Conservation (phyloP, 2,797 vertebrate genomes). For the Scyliorhinus canicula region DNA sequence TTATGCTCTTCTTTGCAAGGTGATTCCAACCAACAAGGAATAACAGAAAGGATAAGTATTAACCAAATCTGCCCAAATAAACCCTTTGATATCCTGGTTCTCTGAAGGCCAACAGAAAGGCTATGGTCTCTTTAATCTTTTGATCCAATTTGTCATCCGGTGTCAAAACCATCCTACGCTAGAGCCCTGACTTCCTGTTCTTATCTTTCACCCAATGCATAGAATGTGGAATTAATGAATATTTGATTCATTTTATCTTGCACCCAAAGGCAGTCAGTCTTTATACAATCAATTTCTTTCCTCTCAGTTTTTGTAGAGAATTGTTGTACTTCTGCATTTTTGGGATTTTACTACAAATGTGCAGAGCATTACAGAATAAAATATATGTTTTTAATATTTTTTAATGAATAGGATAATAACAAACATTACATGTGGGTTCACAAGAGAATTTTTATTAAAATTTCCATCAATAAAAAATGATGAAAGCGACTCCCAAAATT, state of each 20-base stretch:
- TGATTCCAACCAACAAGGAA: background rate
- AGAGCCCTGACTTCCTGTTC: conserved; percentile 1
- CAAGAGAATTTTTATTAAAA: background rate
- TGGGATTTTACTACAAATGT: background rate
- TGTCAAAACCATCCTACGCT: conserved; percentile 27
- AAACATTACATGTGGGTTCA: background rate
- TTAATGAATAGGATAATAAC: background rate
- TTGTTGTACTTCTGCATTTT: background rate
- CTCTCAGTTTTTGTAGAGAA: background rate
- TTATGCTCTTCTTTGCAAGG: background rate
- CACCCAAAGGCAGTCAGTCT: background rate
- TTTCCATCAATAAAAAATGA: background rate
- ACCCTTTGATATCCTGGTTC: background rate
- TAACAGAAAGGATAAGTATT: background rate
- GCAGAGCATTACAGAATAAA: background rate
- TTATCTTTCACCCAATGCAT: background rate
- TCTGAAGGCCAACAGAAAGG: background rate
- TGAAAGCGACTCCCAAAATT: background rate
- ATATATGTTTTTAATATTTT: background rate
- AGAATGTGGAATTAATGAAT: conserved; percentile 21
- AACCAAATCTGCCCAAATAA: background rate
- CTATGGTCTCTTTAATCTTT: conserved; percentile 19
- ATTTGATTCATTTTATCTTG: conserved; percentile 33
- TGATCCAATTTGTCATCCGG: background rate
- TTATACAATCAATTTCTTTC: background rate